Evolutionary conservation across 2,888 invertebrate genomes (phyloP).

Genomic region (Leucania comma): DNA sequence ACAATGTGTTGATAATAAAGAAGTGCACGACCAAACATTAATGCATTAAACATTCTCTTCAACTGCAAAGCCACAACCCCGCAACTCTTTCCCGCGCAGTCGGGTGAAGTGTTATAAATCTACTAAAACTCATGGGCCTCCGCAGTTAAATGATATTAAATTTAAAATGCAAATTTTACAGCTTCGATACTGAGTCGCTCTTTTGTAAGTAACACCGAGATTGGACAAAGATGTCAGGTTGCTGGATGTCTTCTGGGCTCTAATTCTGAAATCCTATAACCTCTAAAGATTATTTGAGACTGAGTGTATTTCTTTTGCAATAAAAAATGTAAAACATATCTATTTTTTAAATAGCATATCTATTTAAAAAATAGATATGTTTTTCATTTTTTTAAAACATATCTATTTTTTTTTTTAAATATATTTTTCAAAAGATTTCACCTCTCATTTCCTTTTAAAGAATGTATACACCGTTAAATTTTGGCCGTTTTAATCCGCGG

Average conservation of each 20-base stretch:
- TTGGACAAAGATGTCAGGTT: conserved; percentile 25
- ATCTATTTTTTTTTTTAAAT: too few species aligned
- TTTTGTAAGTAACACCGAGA: conserved; percentile 60
- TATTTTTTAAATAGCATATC: too few species aligned
- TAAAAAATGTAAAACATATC: too few species aligned
- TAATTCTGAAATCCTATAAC: background rate
- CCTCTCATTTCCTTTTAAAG: background rate
- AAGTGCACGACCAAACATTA: background rate
- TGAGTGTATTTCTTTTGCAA: background rate
- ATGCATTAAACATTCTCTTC: conserved; percentile 32
- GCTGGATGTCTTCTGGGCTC: conserved; percentile 30
- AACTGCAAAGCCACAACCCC: conserved; percentile 13
- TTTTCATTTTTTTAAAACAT: too few species aligned
- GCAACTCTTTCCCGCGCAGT: conserved; percentile 35
- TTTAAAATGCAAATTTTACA: conserved; percentile 77
- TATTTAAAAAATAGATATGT: too few species aligned
- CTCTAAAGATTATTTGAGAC: background rate
- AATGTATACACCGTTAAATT: too few species aligned
- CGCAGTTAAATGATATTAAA: conserved; percentile 72
- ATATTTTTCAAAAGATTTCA: background rate
- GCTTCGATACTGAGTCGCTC: conserved; percentile 69
- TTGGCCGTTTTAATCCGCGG: too few species aligned
- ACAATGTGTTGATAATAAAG: conserved; percentile 12
- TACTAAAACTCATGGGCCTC: conserved; percentile 49
- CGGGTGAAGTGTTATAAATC: conserved; percentile 40